Conservation (phyloP, 2,113 vertebrate genomes). For the Pundamilia nyererei region DNA sequence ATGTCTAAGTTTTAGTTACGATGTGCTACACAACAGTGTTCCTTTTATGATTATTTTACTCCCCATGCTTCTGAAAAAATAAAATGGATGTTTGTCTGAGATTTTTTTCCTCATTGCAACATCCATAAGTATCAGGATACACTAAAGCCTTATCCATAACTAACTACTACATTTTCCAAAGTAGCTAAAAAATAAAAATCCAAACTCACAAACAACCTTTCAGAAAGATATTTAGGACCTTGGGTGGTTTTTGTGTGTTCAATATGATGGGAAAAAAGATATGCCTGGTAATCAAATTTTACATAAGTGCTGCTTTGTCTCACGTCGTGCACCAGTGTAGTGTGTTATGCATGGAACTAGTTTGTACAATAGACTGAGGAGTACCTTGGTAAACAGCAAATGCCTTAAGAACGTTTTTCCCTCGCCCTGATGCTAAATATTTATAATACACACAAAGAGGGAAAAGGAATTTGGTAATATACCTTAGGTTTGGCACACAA, state of each 20-base stretch:
- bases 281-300: neutral
- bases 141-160: neutral
- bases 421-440: neutral
- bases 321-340: neutral
- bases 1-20: neutral
- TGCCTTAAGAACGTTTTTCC: neutral
- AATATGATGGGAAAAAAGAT: neutral
- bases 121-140: neutral
- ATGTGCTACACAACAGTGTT: neutral
- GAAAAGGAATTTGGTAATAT: neutral
- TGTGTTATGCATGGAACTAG: neutral
- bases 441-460: neutral
- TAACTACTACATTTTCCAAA: neutral
- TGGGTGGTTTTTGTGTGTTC: neutral
- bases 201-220: neutral
- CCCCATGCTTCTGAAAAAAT: neutral
- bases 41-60: neutral
- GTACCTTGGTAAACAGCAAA: neutral
- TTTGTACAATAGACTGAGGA: neutral
- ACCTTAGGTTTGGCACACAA: slow-evolving; percentile 96
- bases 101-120: neutral
- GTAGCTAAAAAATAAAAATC: neutral
- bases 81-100: neutral
- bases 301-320: neutral
- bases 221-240: neutral